Percentiles rank a stretch among this genome's conserved stretches.
phyloP scores from a whole-genome alignment of 2,797 vertebrate genomes.

The Coranthus polyacanthus region DNA sequence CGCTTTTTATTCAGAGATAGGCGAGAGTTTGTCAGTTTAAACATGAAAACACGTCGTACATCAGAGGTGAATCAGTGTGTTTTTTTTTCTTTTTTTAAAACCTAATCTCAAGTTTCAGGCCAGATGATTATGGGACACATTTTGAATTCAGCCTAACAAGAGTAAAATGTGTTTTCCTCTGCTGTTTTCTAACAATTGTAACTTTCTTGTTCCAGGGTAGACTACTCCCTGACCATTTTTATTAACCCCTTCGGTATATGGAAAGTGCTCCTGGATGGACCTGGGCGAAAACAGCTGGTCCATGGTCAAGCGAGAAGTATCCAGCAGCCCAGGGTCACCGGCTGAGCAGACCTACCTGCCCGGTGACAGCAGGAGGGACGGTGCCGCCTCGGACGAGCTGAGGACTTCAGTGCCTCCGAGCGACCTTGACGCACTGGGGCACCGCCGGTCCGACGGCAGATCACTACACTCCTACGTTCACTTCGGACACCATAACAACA shows the following conservation, averaged over 20 bases:
- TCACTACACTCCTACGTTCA: slow-evolving; percentile 89
- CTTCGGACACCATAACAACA: slow-evolving; percentile 88
- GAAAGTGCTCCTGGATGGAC: slow-evolving; percentile 96
- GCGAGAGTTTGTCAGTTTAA: background rate
- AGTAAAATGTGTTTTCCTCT: background rate
- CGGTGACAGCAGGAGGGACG: slow-evolving; percentile 86
- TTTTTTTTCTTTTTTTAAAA: too few species aligned
- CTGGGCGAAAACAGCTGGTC: slow-evolving; percentile 95
- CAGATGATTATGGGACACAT: slow-evolving; percentile 20
- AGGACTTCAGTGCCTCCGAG: slow-evolving; percentile 81
- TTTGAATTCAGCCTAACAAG: slow-evolving; percentile 4
- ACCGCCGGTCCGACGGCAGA: slow-evolving; percentile 86
- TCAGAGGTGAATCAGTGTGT: too few species aligned
- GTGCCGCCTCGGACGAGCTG: slow-evolving; percentile 82
- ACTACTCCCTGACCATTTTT: slow-evolving; percentile 72
- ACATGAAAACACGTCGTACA: slow-evolving; percentile 29
- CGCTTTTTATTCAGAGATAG: background rate
- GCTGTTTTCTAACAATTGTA: slow-evolving; percentile 18
- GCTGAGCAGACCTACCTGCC: slow-evolving; percentile 85
- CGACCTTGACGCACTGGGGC: slow-evolving; percentile 88
- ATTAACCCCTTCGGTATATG: slow-evolving; percentile 78
- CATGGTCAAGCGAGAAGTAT: slow-evolving; percentile 92
- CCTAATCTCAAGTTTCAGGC: slow-evolving; percentile 2
- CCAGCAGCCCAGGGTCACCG: slow-evolving; percentile 87
- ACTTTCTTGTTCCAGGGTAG: slow-evolving; percentile 62